Conservation (phyloP, 92 coral and sea anemone species). For the Umimayanthus chanpuru region DNA sequence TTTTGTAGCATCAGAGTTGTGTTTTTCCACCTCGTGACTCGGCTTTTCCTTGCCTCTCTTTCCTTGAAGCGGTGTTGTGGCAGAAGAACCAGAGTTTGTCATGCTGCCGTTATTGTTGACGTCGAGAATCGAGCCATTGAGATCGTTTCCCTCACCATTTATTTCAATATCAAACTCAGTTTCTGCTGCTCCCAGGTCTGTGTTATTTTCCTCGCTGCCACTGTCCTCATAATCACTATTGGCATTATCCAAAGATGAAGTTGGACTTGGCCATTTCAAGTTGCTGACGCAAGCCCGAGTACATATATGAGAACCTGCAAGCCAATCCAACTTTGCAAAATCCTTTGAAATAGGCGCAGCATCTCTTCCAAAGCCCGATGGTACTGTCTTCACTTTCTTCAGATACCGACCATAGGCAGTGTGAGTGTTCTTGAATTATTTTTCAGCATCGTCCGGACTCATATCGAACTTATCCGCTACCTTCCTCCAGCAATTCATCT, state of each 20-base stretch:
- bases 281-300: conserved; percentile 27
- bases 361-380: conserved; percentile 43
- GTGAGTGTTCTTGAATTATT: conserved; percentile 28
- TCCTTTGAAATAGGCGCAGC: conserved; percentile 38
- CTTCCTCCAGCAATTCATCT: too few species aligned
- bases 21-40: conserved; percentile 13
- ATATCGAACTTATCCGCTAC: neutral
- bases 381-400: conserved; percentile 17
- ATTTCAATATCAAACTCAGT: conserved; percentile 5
- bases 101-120: conserved; percentile 27
- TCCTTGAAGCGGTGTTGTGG: conserved; percentile 36
- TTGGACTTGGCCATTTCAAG: neutral
- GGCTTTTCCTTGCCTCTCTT: conserved; percentile 21
- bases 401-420: conserved; percentile 37
- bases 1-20: conserved; percentile 17
- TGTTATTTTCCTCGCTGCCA: conserved; percentile 7
- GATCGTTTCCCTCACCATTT: conserved; percentile 20
- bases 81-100: conserved; percentile 29
- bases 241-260: conserved; percentile 3
- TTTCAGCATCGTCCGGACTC: neutral
- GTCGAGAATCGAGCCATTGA: neutral
- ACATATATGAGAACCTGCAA: conserved; percentile 1
- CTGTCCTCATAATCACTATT: conserved; percentile 6
- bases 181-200: conserved; percentile 20
- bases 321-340: conserved; percentile 35